Evolutionary conservation across 2,113 vertebrate genomes (phyloP).

Genomic region (Loxodonta africana): DNA sequence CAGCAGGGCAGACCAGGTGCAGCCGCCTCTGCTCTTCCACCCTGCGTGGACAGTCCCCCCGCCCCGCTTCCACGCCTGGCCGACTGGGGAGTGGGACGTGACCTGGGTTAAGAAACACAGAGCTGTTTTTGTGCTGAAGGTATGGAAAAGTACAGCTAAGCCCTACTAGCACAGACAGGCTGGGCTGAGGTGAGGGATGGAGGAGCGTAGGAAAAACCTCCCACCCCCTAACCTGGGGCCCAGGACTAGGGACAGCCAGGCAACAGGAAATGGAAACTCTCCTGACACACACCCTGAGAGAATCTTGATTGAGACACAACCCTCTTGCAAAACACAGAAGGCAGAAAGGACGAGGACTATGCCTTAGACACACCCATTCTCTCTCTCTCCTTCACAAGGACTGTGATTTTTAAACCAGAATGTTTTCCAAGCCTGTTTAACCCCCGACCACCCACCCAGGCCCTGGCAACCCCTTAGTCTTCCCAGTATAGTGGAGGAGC

Average conservation of each 20-base stretch:
- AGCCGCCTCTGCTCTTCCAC: neutral
- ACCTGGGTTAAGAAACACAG: slow-evolving; percentile 51
- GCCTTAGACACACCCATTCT: neutral
- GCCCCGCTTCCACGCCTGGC: neutral
- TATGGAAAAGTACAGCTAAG: slow-evolving; percentile 78
- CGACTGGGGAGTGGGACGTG: neutral
- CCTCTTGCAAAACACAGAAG: neutral
- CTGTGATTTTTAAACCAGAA: neutral
- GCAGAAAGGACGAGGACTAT: neutral
- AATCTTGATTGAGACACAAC: neutral
- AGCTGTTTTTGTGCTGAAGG: slow-evolving; percentile 37
- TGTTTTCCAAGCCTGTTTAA: neutral
- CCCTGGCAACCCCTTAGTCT: neutral
- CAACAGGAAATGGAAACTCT: slow-evolving; percentile 74
- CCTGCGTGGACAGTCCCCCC: accelerated
- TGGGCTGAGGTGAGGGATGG: neutral
- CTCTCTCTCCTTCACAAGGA: neutral
- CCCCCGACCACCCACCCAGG: neutral
- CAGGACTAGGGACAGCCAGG: neutral
- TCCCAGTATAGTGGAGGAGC: neutral
- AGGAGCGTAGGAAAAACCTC: neutral
- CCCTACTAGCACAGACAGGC: neutral
- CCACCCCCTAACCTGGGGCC: slow-evolving; percentile 28
- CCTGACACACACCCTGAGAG: neutral
- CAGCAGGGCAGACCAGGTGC: neutral